phyloP scores from a whole-genome alignment of 30 jellyfish, hydroid and myxozoan species.

The Calvadosia cruxmelitensis region DNA sequence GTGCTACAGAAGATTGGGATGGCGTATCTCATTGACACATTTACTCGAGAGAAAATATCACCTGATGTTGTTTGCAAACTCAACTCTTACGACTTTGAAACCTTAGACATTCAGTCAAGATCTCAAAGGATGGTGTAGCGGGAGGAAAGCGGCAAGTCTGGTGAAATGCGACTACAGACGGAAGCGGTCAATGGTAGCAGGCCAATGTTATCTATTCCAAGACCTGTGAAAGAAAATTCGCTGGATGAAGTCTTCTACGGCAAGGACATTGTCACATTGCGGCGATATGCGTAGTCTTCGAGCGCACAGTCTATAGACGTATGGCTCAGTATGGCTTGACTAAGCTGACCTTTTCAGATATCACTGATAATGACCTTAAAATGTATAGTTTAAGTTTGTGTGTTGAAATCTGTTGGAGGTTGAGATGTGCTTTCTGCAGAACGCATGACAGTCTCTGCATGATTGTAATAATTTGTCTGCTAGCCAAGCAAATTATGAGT shows the following conservation, averaged over 20 bases:
- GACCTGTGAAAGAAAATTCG: constrained; percentile 5
- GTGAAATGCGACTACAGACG: background rate
- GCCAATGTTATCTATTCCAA: constrained; percentile 25
- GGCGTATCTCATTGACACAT: constrained; percentile 4
- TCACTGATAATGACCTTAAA: too few relatives aligned
- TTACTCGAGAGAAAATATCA: constrained; percentile 17
- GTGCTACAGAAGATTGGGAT: constrained; percentile 6
- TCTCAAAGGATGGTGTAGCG: constrained; percentile 17
- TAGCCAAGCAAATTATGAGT: too few relatives aligned
- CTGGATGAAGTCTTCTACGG: too few relatives aligned
- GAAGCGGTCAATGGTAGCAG: constrained; percentile 16
- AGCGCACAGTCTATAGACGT: too few relatives aligned
- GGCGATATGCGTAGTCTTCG: constrained; percentile 26
- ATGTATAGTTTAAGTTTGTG: too few relatives aligned
- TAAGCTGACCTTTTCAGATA: too few relatives aligned
- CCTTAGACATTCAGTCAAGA: constrained; percentile 10
- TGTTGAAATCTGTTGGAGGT: too few relatives aligned
- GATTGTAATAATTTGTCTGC: too few relatives aligned
- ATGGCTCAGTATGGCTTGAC: too few relatives aligned
- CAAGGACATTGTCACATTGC: constrained; percentile 27
- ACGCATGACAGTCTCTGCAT: too few relatives aligned
- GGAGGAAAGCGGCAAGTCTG: constrained; percentile 3
- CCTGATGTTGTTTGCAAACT: constrained; percentile 30
- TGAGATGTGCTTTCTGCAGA: too few relatives aligned
- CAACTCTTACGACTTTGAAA: constrained; percentile 12